phyloP scores from a whole-genome alignment of 1,140 invertebrate species.

The Drosophila cardini region DNA sequence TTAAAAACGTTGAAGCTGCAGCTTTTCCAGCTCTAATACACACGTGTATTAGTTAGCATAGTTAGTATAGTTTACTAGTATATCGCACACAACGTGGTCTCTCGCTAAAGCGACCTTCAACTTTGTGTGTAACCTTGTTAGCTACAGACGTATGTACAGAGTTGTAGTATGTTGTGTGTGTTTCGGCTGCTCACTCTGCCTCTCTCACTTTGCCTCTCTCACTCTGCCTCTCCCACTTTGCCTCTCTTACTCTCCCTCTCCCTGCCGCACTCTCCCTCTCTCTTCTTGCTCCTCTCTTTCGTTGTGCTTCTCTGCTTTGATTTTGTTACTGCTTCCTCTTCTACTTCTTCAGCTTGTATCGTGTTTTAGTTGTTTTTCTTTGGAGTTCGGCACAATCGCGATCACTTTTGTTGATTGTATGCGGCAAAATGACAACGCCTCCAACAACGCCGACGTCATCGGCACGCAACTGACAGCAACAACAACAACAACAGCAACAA shows the following conservation, averaged over 20 bases:
- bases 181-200: constrained; percentile 29
- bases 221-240: no score
- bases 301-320: neutral
- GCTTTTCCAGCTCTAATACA: no score
- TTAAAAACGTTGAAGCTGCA: no score
- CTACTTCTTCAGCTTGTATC: constrained; percentile 37
- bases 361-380: constrained; percentile 59
- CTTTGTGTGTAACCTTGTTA: constrained; percentile 64
- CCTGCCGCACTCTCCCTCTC: constrained; percentile 5
- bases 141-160: no score
- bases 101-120: constrained; percentile 58
- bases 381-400: constrained; percentile 75
- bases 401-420: constrained; percentile 76
- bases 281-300: no score
- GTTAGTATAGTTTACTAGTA: constrained; percentile 11
- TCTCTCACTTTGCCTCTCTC: no score
- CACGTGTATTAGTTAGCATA: neutral
- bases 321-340: constrained; percentile 36
- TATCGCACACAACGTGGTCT: constrained; percentile 30
- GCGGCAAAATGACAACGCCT: constrained; percentile 68
- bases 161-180: constrained; percentile 38
- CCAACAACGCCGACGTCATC: constrained; percentile 73
- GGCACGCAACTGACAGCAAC: constrained; percentile 57
- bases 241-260: constrained; percentile 14
- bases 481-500: constrained; percentile 45